Conservation (phyloP, 2,888 invertebrate species). For the Vesta saturnalis region DNA sequence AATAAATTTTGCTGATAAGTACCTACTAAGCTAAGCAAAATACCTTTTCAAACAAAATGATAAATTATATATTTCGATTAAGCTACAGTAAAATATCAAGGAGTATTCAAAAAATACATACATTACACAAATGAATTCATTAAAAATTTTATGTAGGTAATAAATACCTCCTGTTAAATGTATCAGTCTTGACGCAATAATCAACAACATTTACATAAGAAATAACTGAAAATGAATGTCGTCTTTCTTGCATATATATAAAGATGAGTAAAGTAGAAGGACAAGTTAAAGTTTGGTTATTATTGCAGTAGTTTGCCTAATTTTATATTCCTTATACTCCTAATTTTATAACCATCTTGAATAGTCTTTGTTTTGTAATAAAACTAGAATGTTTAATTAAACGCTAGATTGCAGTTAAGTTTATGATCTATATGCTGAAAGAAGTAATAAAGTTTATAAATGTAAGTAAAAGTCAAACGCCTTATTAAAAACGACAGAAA, state of each 20-base stretch:
- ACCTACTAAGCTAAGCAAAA: neutral
- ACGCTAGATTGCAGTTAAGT: neutral
- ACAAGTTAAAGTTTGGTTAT: slow-evolving; percentile 59
- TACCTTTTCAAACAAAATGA: neutral
- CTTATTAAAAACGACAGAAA: slow-evolving; percentile 35
- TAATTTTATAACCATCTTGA: slow-evolving; percentile 29
- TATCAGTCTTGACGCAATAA: slow-evolving; percentile 46
- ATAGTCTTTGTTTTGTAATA: slow-evolving; percentile 25
- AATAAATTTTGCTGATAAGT: slow-evolving; percentile 13
- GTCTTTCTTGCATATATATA: slow-evolving; percentile 47
- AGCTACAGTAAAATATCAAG: no score
- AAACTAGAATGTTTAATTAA: slow-evolving; percentile 7
- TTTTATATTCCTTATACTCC: slow-evolving; percentile 45
- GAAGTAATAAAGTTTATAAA: slow-evolving; percentile 19
- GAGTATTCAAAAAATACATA: no score
- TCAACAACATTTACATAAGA: slow-evolving; percentile 58
- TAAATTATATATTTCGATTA: no score
- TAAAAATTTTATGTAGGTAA: neutral
- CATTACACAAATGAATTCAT: no score
- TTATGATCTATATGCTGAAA: slow-evolving; percentile 20
- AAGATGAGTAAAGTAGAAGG: slow-evolving; percentile 55
- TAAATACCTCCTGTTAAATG: slow-evolving; percentile 21
- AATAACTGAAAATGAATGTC: slow-evolving; percentile 56
- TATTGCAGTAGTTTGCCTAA: slow-evolving; percentile 54
- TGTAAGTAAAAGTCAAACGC: slow-evolving; percentile 19